These are phyloP conservation scores for Lamellibrachia columna DNA, from an alignment of 2,888 invertebrate species.

Conservation along the genomic window DNA sequence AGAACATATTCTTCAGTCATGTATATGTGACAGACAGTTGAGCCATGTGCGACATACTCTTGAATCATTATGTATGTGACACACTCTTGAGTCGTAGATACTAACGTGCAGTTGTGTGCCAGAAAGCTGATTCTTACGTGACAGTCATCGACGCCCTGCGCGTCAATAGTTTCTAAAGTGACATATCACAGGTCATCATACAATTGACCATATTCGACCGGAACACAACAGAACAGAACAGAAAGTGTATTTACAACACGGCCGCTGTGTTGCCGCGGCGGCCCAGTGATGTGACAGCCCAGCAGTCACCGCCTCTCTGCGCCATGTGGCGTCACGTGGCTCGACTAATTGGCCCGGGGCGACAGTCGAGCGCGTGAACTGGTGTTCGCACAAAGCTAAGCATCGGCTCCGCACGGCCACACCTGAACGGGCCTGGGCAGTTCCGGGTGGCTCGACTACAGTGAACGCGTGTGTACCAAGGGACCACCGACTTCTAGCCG, in stretches of 20 bases:
- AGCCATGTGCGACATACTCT: not conserved
- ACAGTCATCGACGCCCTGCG: not conserved
- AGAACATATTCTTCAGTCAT: not conserved
- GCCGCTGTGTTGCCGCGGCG: too few relatives aligned
- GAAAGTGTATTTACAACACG: too few relatives aligned
- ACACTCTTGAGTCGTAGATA: not conserved
- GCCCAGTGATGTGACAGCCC: not conserved
- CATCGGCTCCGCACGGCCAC: not conserved
- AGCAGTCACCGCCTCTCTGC: not conserved
- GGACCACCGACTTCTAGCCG: not conserved
- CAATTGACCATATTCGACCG: not conserved
- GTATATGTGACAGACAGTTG: not conserved
- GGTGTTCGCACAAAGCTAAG: not conserved
- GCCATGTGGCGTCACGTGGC: slow-evolving; percentile 4
- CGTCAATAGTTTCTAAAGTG: not conserved
- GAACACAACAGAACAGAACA: too few relatives aligned
- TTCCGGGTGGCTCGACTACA: not conserved
- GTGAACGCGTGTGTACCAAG: not conserved
- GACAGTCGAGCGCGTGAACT: not conserved
- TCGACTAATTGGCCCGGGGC: not conserved
- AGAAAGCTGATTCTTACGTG: not conserved
- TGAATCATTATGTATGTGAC: not conserved
- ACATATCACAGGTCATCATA: not conserved
- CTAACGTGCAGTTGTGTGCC: not conserved
- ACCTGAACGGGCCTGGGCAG: not conserved